phyloP scores from a whole-genome alignment of 64 coral and sea anemone species.

The Cladopsammia gracilis region DNA sequence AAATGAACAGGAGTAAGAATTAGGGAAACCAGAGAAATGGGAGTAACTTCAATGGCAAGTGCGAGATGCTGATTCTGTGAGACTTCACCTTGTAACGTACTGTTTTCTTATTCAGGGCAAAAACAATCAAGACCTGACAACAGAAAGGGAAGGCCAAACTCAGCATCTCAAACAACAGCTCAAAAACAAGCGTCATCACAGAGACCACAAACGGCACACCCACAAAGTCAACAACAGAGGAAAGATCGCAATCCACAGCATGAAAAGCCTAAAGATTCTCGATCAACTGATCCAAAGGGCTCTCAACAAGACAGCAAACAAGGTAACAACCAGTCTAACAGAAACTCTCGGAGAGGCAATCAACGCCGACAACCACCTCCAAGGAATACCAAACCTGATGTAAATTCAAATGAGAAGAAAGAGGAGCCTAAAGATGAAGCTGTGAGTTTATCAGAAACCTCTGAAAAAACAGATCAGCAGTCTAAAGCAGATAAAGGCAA shows the following conservation, averaged over 20 bases:
- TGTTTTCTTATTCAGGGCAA: slow-evolving; percentile 25
- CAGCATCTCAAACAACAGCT: not conserved
- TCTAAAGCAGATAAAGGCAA: not conserved
- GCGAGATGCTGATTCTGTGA: not conserved
- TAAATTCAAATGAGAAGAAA: not conserved
- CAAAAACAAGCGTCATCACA: slow-evolving; percentile 12
- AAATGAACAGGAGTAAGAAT: too few species aligned
- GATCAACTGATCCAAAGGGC: slow-evolving; percentile 2
- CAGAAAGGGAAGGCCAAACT: slow-evolving; percentile 25
- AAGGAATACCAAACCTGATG: not conserved
- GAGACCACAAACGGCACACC: slow-evolving; percentile 30
- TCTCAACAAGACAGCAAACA: not conserved
- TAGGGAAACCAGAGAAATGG: too few species aligned
- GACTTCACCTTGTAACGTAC: not conserved
- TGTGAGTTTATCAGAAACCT: not conserved
- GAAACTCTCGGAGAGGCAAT: slow-evolving; percentile 25
- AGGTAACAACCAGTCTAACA: not conserved
- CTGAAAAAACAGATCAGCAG: not conserved
- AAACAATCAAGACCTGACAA: slow-evolving; percentile 30
- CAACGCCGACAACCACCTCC: not conserved
- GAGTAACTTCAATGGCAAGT: too few species aligned
- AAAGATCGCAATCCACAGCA: slow-evolving; percentile 5
- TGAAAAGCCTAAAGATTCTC: not conserved
- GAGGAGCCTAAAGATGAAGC: not conserved
- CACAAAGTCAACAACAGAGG: slow-evolving; percentile 16